phyloP scores from a whole-genome alignment of 1,140 invertebrate genomes.

The Micrasema minimum region DNA sequence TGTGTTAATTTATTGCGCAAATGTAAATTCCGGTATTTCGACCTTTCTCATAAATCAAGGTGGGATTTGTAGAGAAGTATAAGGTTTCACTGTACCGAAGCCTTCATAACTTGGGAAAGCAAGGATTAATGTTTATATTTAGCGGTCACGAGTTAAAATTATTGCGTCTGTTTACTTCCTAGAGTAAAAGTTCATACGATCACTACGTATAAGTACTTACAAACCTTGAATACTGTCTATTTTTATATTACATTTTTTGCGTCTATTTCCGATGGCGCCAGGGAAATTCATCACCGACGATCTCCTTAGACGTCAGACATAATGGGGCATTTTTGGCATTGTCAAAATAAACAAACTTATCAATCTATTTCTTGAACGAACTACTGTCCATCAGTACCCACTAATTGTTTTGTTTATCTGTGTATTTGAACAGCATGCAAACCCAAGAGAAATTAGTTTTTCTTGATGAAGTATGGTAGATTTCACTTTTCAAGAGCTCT shows the following conservation, averaged over 20 bases:
- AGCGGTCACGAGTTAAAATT: conserved; percentile 32
- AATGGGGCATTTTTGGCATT: too few relatives aligned
- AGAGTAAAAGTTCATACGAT: conserved; percentile 19
- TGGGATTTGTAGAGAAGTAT: not conserved
- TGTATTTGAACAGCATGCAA: too few relatives aligned
- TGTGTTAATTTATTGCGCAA: conserved; percentile 18
- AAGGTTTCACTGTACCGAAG: conserved; percentile 33
- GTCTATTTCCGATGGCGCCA: too few relatives aligned
- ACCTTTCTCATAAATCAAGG: conserved; percentile 34
- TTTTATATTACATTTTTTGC: conserved; percentile 14
- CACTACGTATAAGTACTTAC: not conserved
- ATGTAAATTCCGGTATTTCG: conserved; percentile 16
- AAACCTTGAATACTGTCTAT: conserved; percentile 34
- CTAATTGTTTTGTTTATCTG: too few relatives aligned
- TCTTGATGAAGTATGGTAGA: too few relatives aligned
- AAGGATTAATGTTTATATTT: conserved; percentile 34
- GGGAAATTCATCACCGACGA: too few relatives aligned
- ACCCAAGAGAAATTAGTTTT: too few relatives aligned
- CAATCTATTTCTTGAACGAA: too few relatives aligned
- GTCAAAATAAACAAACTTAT: too few relatives aligned
- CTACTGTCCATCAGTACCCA: too few relatives aligned
- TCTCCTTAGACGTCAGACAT: too few relatives aligned
- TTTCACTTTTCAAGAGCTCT: too few relatives aligned
- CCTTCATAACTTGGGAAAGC: conserved; percentile 7
- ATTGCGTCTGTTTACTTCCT: conserved; percentile 30